phyloP scores from a whole-genome alignment of 1,140 invertebrate species.

The Bombus fervidus region DNA sequence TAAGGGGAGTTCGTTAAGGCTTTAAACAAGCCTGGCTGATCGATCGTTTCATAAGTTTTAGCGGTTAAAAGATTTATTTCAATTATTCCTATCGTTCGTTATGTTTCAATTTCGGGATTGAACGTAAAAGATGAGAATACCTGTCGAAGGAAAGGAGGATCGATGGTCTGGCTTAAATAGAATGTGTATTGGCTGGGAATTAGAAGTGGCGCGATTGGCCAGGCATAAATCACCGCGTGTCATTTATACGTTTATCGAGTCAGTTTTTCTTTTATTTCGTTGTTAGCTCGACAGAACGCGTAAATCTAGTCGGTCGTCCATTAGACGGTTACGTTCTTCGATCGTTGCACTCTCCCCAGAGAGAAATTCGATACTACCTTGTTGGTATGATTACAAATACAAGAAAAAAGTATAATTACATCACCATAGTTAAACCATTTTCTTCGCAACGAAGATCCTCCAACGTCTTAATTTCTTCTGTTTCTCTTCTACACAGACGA shows the following conservation, averaged over 20 bases:
- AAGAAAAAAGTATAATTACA: no score
- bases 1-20: constrained; percentile 6
- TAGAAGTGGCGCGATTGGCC: not conserved
- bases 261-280: not conserved
- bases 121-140: not conserved
- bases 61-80: not conserved
- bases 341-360: not conserved
- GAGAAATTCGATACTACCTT: not conserved
- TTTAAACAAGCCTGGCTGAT: not conserved
- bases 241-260: constrained; percentile 10
- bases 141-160: not conserved
- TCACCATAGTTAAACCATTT: not conserved
- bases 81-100: not conserved
- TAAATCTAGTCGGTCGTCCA: constrained; percentile 1
- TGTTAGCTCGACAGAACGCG: not conserved
- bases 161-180: not conserved
- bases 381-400: no score
- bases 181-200: not conserved
- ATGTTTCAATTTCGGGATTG: not conserved
- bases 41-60: not conserved
- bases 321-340: not conserved
- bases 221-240: constrained; percentile 1
- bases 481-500: constrained; percentile 24
- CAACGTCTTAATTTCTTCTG: not conserved
- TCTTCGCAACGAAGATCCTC: not conserved